Base-by-base conservation (phyloP, 2,888 invertebrate species). In the Pyralis farinalis region DNA sequence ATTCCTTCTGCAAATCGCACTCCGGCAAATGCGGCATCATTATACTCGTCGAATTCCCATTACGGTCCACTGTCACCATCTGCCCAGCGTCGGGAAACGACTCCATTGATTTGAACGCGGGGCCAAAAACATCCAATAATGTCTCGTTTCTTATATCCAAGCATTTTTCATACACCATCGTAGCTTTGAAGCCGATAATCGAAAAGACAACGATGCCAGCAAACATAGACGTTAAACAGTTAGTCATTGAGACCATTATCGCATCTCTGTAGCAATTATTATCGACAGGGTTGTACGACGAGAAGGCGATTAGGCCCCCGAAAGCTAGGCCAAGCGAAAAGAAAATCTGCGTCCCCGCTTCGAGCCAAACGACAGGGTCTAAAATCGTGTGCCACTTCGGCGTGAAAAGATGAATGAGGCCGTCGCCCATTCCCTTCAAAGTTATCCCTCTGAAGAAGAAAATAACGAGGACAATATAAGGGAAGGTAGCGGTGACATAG, bases 311-410 rank as follows among this genome's bases (percentile, higher is more conserved):
- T 27, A 98, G 89, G 6, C 98, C 98, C 7, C 98, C 98, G 61
- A 98, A 98, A 0, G 98, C 98, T 35, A 98, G 85, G 6, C 98
- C 98, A 46, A 98, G 91, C 0, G 98, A 98, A 82, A 98, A 98
- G 88, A 98, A 98, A 62, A 98, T 98, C 78, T 98, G 98, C 0
- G 98, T 98, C 1, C 98, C 98, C 0, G 98, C 98, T 84, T 98
- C 98, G 39, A 98, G 83, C 98, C 98, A 98, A 0, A 98, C 98
- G 0, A 97, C 96, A 6, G 98, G 98, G 85, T 98, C 98, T 25
- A 95, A 83, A 43, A 98, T 91, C 44, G 94, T 96, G 63, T 95
- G 95, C 95, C 98, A 97, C 87, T 96, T 95, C 0, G 98, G 98
- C 0, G 96, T 96, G 70, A 98, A 97, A 16, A 98, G 91, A 81